phyloP scores from a whole-genome alignment of 2,888 invertebrate genomes.

The Blera fallax region DNA sequence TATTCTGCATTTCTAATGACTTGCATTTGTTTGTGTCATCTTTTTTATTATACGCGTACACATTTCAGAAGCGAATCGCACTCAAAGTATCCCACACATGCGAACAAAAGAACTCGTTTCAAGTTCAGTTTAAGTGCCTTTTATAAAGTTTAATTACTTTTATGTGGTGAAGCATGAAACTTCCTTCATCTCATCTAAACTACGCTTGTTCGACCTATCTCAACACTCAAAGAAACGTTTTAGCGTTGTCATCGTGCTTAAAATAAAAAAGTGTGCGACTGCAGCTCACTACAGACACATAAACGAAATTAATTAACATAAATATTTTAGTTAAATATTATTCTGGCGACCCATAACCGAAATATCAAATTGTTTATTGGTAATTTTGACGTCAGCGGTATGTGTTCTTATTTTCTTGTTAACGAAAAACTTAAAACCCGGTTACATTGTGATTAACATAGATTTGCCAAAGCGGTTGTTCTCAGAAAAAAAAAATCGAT shows the following conservation, averaged over 20 bases:
- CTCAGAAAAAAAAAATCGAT: not conserved
- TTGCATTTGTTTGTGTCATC: not conserved
- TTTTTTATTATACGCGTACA: not conserved
- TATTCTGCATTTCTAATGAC: not conserved
- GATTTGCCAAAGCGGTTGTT: not conserved
- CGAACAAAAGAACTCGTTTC: not conserved
- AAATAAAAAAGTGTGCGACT: not conserved
- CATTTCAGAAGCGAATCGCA: not conserved
- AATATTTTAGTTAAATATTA: not conserved
- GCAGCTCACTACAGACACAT: not conserved
- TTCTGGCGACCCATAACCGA: not conserved
- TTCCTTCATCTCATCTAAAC: not conserved
- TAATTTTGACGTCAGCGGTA: not conserved
- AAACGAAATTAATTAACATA: not conserved
- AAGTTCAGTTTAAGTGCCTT: not conserved
- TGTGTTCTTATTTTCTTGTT: not conserved
- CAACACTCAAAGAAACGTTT: not conserved
- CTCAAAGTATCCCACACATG: not conserved
- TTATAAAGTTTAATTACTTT: too few species aligned
- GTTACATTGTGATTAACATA: not conserved
- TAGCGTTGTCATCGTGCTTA: not conserved
- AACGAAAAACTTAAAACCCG: not conserved
- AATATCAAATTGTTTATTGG: not conserved
- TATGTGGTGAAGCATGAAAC: too few species aligned
- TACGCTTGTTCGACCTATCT: conserved; percentile 5